Base-by-base conservation (phyloP, 2,797 vertebrate species). In the Siniperca obscura region DNA sequence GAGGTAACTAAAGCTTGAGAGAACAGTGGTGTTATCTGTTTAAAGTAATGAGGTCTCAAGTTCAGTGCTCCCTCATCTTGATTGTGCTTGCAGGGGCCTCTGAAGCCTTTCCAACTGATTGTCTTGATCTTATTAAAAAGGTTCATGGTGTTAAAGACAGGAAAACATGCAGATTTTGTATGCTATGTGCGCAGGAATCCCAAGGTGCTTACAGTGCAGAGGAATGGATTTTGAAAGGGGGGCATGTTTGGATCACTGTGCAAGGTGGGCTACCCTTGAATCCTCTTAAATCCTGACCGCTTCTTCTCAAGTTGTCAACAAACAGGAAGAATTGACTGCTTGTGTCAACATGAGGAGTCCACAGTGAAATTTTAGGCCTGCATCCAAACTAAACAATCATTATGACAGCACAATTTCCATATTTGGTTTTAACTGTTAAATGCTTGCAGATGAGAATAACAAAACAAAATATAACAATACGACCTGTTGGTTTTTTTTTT, bases 221-320 rank as follows among this genome's bases (percentile, higher is more conserved):
- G 69, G 74, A 17, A 46, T 86, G 89, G 91, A 89, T 91, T 93
- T 91, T 64, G 10, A 86, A 85, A 87, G 21, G 67, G 76, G 70
- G 70, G 69, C 17, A 73, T 61, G 78, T 76, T 82, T 82, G 82
- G 77, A 80, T 91, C 83, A 72, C 74, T 82, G 76, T 77, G 71
- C 65, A 89, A 64, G 87, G 87, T 79, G 90, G 89, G 44, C 77
- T 83, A 22, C 10, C 12, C 36, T 74, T 64, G 57, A 94, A 95
- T 94, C 94, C 82, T 89, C 83, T 94, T 93, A 94, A 83, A 87
- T 82, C 55, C 74, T 76, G 79, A 91, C 73, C 84, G 88, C 76
- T 76, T 59, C 62, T 83, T 76, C 72, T 88, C 53, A 83, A 82
- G 74, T 85, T 86, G 81, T 84, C 80, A 88, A 82, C 82, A 83